Evolutionary conservation across 2,888 invertebrate genomes (phyloP), one percentile per base, ranked within the genome.

Genomic region (Agriopis aurantiaria): DNA sequence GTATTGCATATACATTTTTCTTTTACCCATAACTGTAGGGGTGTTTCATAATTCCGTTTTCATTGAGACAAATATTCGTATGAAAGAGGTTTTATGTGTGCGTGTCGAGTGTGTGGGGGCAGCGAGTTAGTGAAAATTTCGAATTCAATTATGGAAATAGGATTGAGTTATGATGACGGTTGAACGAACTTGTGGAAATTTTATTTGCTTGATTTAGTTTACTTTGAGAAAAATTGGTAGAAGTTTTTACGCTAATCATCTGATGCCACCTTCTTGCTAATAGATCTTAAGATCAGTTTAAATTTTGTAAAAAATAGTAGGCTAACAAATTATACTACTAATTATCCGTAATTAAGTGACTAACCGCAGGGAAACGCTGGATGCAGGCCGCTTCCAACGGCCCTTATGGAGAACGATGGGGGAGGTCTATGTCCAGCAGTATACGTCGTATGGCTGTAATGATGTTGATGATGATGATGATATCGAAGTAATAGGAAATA

Each of bases 51-150:
- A 92, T 92, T 91, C 88, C 87, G 82, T 90, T 92, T 92, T 91
- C 91, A 92, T 92, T 92, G 92, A 92, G 91, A 93, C 93, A 92
- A 93, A 93, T 93, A 92, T 91, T 88, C 91, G 88, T 90, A 90
- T 88, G 88, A 89, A 77, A 82, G 86, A 81, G 83, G 87, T 88
- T 77, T 83, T 81, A 89, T 88, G 89, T 88, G 86, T 89, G 87
- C 84, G 74, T 65, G 65, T 78, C 70, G 85, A 80, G 82, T 86
- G 80, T 82, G 82, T 81, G 82, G 84, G 84, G 84, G 82, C 82
- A 83, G 56, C 52, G 52, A 83, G 80, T 82, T 84, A 87, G 85
- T 86, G 79, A 80, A 83, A 83, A 82, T 83, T 81, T 75, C 77
- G 76, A 82, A 84, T 80, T 83, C 78, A 83, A 79, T 83, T 80